Conservation (phyloP, 1,140 invertebrate species). For the Coptotermes formosanus region DNA sequence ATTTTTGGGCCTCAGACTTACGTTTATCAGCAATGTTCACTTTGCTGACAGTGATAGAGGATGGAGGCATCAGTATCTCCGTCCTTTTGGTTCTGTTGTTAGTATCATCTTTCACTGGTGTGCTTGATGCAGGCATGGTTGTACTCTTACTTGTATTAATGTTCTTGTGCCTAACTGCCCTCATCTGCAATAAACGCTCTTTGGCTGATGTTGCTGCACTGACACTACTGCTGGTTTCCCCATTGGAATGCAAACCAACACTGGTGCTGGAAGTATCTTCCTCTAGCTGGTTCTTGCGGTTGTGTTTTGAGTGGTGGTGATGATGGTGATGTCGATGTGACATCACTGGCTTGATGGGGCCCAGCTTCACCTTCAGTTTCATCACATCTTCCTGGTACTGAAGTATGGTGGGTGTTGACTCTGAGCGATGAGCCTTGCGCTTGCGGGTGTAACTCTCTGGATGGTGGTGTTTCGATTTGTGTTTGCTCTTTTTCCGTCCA, state of each 20-base stretch:
- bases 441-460: conserved; percentile 29
- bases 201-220: conserved; percentile 35
- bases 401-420: conserved; percentile 38
- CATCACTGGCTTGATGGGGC: conserved; percentile 28
- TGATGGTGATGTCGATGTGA: conserved; percentile 23
- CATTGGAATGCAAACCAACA: neutral
- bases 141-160: conserved; percentile 28
- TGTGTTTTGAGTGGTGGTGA: conserved; percentile 28
- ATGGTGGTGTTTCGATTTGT: conserved; percentile 41
- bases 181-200: conserved; percentile 46
- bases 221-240: neutral
- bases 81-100: conserved; percentile 32
- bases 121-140: neutral
- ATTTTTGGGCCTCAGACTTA: conserved; percentile 13
- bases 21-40: conserved; percentile 29
- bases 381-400: conserved; percentile 41
- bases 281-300: neutral
- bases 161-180: conserved; percentile 45
- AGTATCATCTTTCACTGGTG: neutral
- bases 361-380: conserved; percentile 43
- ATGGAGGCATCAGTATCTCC: conserved; percentile 21
- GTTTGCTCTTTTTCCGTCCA: conserved; percentile 39
- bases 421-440: conserved; percentile 37
- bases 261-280: neutral
- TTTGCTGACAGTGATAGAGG: conserved; percentile 33